Evolutionary conservation across 2,888 invertebrate genomes (phyloP), one percentile per base, ranked within the genome.

Genomic region (Dastarcus helophoroides): DNA sequence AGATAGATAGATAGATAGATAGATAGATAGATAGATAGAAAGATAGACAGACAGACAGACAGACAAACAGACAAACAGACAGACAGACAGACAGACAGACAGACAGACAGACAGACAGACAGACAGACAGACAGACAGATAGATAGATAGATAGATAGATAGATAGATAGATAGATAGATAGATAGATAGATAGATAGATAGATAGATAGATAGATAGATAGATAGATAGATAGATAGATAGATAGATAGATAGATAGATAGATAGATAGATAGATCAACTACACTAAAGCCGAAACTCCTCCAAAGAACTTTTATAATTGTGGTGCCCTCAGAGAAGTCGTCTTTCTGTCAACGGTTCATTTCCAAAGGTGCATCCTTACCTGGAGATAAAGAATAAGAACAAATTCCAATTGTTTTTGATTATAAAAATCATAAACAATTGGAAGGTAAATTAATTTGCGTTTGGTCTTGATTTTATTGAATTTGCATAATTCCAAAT

Each of bases 111-210:
- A 26, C 9, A 26, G 26, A 26, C 9, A 26, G 26, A 26, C 9
- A 26, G 26, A 26, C 9, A 26, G 26, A 26, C 9, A 26, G 26
- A 26, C 9, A 26, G 26, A 26, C 9, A 14, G 15, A 14, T 8
- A 14, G 26, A 26, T 14, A 14, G 26, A 14, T 8, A 14, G 26
- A 26, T 14, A 26, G 26, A 26, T 14, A 26, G 14, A 26, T 14
- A 26, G 26, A 26, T 14, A 26, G 14, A 26, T 14, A 26, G 26
- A 26, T 14, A 26, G 14, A 26, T 14, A 26, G 26, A 26, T 14
- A 26, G 14, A 26, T 14, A 26, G 26, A 26, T 14, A 26, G 26
- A 26, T 14, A 26, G 26, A 26, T 14, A 26, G 26, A 26, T 14
- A 26, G 26, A 26, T 10, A 23, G 24, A 23, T 14, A 26, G 26